Conservation (phyloP, 2,797 vertebrate species). For the Silurus aristotelis region DNA sequence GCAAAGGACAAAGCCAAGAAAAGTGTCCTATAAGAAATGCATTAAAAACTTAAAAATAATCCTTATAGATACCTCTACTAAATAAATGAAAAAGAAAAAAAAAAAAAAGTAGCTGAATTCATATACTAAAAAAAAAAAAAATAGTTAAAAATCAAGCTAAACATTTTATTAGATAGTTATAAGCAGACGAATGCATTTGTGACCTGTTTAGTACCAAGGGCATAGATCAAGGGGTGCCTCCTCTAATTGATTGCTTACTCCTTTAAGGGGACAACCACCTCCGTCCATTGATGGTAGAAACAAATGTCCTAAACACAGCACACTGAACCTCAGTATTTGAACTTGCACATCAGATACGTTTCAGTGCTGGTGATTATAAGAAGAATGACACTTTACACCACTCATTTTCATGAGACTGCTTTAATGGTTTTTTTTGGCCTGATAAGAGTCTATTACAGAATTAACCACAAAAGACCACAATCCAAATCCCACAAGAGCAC, state of each 20-base stretch:
- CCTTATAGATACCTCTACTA: background rate
- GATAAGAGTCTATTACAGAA: background rate
- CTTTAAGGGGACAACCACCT: constrained; percentile 29
- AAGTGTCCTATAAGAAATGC: too few species aligned
- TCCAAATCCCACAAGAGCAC: background rate
- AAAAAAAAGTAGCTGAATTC: background rate
- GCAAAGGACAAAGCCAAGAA: background rate
- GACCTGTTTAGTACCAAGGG: background rate
- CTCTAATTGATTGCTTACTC: background rate
- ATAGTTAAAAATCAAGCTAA: too few species aligned
- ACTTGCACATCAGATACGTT: background rate
- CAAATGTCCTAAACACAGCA: constrained; percentile 40
- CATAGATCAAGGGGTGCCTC: background rate
- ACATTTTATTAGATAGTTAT: background rate
- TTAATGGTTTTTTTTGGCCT: background rate
- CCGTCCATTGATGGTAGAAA: constrained; percentile 42
- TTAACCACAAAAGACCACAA: background rate
- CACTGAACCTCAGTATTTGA: constrained; percentile 7
- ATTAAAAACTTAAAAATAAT: background rate
- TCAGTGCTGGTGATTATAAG: background rate
- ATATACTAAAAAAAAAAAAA: background rate
- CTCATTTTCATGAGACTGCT: background rate
- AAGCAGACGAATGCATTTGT: background rate
- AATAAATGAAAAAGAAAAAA: background rate
- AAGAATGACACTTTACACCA: background rate